Conservation (phyloP, 2,888 invertebrate species). For the Drosophila rellima region DNA sequence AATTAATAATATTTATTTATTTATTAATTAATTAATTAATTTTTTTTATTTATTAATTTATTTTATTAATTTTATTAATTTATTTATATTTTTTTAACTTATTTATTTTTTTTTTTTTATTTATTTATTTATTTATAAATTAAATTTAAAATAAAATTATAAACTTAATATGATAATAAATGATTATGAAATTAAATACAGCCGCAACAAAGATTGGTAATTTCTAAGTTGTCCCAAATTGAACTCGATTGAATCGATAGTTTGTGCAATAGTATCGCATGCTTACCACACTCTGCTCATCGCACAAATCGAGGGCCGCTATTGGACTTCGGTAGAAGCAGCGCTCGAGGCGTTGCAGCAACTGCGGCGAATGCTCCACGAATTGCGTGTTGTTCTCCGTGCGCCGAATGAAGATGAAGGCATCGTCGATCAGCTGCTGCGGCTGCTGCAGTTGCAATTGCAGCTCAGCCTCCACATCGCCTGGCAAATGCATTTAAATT, state of each 20-base stretch:
- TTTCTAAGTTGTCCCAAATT: background rate
- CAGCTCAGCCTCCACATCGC: conserved; percentile 63
- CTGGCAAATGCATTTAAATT: conserved; percentile 71
- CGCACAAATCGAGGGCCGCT: conserved; percentile 86
- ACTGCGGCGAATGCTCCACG: conserved; percentile 84
- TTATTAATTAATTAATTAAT: too few species aligned
- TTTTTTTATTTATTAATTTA: too few species aligned
- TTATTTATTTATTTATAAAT: too few species aligned
- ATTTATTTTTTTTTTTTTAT: too few species aligned
- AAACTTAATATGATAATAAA: too few species aligned
- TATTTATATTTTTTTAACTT: too few species aligned
- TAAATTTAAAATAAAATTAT: too few species aligned
- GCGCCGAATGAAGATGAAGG: conserved; percentile 85
- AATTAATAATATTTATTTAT: too few species aligned
- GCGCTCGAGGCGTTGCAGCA: conserved; percentile 82
- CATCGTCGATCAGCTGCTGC: conserved; percentile 85
- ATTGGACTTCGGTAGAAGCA: conserved; percentile 85
- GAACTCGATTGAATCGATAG: background rate
- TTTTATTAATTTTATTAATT: too few species aligned
- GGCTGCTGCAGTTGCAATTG: conserved; percentile 82
- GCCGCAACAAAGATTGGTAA: too few species aligned
- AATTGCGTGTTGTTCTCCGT: conserved; percentile 85
- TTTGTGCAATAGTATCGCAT: background rate
- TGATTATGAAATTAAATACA: too few species aligned
- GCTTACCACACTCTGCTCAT: conserved; percentile 83